These are phyloP conservation scores for Betta splendens DNA, from an alignment of 2,797 vertebrate genomes.

Conservation along the genomic window DNA sequence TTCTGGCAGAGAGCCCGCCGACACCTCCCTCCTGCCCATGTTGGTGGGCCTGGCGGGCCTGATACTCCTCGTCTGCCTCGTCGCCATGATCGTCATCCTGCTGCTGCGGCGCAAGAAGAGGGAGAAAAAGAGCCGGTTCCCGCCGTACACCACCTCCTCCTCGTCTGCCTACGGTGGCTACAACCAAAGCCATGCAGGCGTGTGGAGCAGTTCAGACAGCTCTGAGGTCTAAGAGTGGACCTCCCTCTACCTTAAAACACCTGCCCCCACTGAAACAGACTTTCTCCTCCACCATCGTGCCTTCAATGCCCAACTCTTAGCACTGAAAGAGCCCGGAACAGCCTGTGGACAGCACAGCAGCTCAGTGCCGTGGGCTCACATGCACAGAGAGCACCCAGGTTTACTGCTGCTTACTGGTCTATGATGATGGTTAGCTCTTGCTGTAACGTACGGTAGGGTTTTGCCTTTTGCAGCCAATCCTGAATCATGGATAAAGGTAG, in stretches of 20 bases:
- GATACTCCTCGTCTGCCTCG: conserved; percentile 76
- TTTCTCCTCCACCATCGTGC: conserved; percentile 68
- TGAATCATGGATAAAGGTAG: conserved; percentile 35
- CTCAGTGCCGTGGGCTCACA: conserved; percentile 52
- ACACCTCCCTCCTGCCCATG: conserved; percentile 68
- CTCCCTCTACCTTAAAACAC: conserved; percentile 2
- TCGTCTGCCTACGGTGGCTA: conserved; percentile 78
- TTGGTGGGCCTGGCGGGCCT: conserved; percentile 75
- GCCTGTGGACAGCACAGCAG: conserved; percentile 49
- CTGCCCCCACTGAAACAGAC: conserved; percentile 50
- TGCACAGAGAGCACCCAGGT: conserved; percentile 36
- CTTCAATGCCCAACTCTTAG: conserved; percentile 66
- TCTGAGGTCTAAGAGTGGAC: conserved; percentile 78
- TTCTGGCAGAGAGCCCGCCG: conserved; percentile 62
- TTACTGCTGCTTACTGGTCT: conserved; percentile 33
- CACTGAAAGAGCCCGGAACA: conserved; percentile 65
- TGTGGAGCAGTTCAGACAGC: conserved; percentile 72
- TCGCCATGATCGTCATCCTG: conserved; percentile 65
- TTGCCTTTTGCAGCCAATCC: conserved; percentile 30
- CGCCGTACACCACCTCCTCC: conserved; percentile 79
- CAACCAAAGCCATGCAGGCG: conserved; percentile 59
- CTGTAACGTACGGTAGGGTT: conserved; percentile 37
- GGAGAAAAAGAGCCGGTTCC: conserved; percentile 71
- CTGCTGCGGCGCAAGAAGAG: conserved; percentile 75
- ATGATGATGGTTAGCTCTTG: conserved; percentile 38